Base-by-base conservation (phyloP, 2,797 vertebrate species). In the Serranus cabrilla region DNA sequence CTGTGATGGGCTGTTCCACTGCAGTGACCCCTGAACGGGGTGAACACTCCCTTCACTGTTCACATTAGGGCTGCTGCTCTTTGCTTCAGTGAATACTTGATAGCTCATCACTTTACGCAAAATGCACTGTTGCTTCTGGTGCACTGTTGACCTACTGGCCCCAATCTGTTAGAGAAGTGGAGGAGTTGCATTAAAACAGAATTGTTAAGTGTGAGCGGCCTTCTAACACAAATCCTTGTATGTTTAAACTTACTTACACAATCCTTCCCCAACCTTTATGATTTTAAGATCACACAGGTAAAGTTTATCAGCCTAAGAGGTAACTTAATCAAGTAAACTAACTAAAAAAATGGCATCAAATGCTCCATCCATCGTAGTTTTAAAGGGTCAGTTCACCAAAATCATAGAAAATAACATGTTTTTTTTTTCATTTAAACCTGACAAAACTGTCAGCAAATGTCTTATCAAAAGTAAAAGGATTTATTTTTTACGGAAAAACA, bases 21-120 rank as follows among this genome's bases (percentile, higher is more conserved):
- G 89, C 85, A 68, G 52, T 91, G 92, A 92, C 90, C 92, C 88
- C 83, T 83, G 87, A 83, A 76, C 27, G 31, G 71, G 80, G 74
- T 66, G 83, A 85, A 91, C 85, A 78, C 90, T 89, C 89, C 82
- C 86, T 60, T 47, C 86, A 67, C 89, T 85, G 87, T 86, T 87
- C 89, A 78, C n/a, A 74, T 81, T 74, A 43, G 71, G 78, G 64
- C 81, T 10, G 67, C 80, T 37, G 86, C 77, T 76, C 87, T 84
- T 21, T 89, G 88, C 90, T 83, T 76, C 85, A 81, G 47, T 85
- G 87, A 72, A 80, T 85, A 21, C 87, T 80, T 69, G 85, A 92
- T 91, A 85, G 90, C 80, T 91, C 86, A 45, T 87, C 84, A 50
- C 86, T 90, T 93, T 80, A 71, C 64, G 23, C 76, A 72, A 68